Conservation (phyloP, 2,797 vertebrate species). For the Phyllotis vaccarum region DNA sequence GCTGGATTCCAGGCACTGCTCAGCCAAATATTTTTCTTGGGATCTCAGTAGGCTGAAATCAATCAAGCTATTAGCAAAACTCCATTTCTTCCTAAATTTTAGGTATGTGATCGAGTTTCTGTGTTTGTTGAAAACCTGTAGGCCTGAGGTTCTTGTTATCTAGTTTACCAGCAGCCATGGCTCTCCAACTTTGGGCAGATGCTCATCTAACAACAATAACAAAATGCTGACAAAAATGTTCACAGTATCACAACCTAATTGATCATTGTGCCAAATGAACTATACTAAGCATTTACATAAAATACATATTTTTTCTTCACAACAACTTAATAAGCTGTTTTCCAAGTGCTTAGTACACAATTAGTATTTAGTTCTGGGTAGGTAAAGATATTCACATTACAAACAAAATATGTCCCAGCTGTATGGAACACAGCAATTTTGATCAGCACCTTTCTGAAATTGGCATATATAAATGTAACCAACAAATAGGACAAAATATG, state of each 20-base stretch:
- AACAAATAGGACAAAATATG: not conserved
- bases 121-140: not conserved
- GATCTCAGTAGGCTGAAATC: not conserved
- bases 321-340: not conserved
- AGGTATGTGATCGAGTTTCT: constrained; percentile 22
- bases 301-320: not conserved
- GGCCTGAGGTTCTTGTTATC: not conserved
- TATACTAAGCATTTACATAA: not conserved
- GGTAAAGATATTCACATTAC: not conserved
- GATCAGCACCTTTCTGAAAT: fast-evolving
- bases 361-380: not conserved
- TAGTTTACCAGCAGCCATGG: not conserved
- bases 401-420: not conserved
- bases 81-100: constrained; percentile 36
- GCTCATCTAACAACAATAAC: not conserved
- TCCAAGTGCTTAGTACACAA: not conserved
- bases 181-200: not conserved
- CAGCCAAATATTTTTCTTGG: not conserved
- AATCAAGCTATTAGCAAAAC: not conserved
- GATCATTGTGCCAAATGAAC: not conserved
- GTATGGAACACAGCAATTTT: not conserved
- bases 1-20: not conserved
- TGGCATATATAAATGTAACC: not conserved
- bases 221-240: not conserved
- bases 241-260: not conserved